phyloP scores from a whole-genome alignment of 37 sponge, comb jelly and placozoan species.

The Spongilla lacustris region DNA sequence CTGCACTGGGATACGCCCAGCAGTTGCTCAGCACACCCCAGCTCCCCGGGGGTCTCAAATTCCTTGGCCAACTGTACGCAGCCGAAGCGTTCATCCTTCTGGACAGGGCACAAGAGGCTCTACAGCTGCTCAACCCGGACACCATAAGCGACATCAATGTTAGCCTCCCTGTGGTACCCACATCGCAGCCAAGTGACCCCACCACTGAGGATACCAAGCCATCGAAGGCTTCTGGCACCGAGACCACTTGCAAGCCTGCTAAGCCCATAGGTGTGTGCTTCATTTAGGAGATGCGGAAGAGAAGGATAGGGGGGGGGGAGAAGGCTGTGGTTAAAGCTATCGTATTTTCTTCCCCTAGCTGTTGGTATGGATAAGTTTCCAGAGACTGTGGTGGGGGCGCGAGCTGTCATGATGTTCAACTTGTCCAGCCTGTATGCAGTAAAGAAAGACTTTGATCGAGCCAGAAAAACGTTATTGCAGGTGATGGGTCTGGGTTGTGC shows the following conservation, averaged over 20 bases:
- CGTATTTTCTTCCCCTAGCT: neutral
- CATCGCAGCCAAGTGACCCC: neutral
- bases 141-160: conserved; percentile 32
- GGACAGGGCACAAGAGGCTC: conserved; percentile 67
- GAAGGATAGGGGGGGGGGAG: neutral
- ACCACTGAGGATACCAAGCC: neutral
- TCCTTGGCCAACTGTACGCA: conserved; percentile 61
- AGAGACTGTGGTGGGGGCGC: conserved; percentile 23
- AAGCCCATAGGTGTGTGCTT: neutral
- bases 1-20: conserved; percentile 73
- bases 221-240: conserved; percentile 5
- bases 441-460: conserved; percentile 68
- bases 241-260: neutral
- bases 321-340: neutral
- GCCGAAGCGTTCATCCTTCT: conserved; percentile 78
- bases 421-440: conserved; percentile 70
- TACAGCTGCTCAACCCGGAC: conserved; percentile 66
- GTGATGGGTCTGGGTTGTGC: conserved; percentile 3
- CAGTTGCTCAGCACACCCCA: conserved; percentile 37
- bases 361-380: conserved; percentile 47
- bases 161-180: neutral
- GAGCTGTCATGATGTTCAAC: conserved; percentile 69
- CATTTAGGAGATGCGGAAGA: neutral
- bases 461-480: conserved; percentile 68
- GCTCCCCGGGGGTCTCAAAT: conserved; percentile 57